Conservation (phyloP, 2,113 vertebrate species). For the Leuciscus idus region DNA sequence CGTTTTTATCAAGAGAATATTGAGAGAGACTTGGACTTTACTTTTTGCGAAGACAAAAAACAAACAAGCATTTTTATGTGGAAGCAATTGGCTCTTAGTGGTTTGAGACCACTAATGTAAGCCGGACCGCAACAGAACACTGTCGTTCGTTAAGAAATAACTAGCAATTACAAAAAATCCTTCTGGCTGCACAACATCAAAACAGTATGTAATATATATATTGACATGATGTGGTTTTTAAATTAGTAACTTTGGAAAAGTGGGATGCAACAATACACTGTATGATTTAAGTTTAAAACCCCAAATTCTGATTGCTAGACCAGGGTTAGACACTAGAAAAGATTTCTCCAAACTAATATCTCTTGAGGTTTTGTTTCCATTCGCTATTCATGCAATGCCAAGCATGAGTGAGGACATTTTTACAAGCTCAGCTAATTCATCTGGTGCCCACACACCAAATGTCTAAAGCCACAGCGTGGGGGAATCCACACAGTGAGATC, state of each 20-base stretch:
- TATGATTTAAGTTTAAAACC: not conserved
- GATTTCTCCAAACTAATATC: not conserved
- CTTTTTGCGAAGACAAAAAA: not conserved
- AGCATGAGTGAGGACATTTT: slow-evolving; percentile 40
- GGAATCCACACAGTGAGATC: slow-evolving; percentile 34
- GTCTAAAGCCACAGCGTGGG: slow-evolving; percentile 18
- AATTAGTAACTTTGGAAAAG: slow-evolving; percentile 11
- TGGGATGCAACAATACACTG: not conserved
- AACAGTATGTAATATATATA: slow-evolving; percentile 1
- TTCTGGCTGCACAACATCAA: not conserved
- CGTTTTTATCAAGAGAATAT: not conserved
- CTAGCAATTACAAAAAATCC: not conserved
- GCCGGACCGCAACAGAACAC: not conserved
- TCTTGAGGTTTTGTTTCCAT: slow-evolving; percentile 25
- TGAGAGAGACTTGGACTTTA: not conserved
- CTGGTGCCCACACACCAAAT: slow-evolving; percentile 35
- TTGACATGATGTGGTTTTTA: not conserved
- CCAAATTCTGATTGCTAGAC: not conserved
- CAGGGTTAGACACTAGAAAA: not conserved
- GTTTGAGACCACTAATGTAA: not conserved
- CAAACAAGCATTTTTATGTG: not conserved
- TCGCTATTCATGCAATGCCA: slow-evolving; percentile 26
- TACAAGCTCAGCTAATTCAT: slow-evolving; percentile 42
- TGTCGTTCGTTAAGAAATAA: not conserved
- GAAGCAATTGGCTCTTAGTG: not conserved